Percentiles rank a stretch among this genome's conserved stretches.
Evolutionary conservation across 2,888 invertebrate genomes (phyloP).

Genomic region (Podotricha telesiphe): DNA sequence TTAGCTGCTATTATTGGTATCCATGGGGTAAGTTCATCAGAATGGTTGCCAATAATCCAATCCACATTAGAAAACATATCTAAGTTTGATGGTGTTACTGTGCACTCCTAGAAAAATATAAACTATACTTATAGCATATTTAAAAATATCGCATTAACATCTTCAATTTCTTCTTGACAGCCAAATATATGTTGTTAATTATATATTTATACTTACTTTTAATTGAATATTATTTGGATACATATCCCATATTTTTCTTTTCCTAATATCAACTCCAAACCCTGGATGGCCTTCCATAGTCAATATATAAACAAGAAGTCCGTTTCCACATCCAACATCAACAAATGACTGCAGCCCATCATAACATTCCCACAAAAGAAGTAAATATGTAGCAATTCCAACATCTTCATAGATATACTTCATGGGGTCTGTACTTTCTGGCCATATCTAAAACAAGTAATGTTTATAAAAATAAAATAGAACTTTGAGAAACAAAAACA

Average conservation of each 20-base stretch:
- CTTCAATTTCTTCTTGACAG: background rate
- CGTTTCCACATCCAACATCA: conserved; percentile 99
- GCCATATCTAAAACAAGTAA: conserved; percentile 87
- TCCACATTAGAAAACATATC: conserved; percentile 88
- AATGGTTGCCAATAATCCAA: conserved; percentile 99
- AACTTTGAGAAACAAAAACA: background rate
- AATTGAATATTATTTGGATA: conserved; percentile 87
- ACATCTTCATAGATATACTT: conserved; percentile 99
- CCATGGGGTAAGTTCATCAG: conserved; percentile 99
- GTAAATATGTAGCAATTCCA: conserved; percentile 94
- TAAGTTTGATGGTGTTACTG: conserved; percentile 87
- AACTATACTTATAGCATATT: no score
- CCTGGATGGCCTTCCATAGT: conserved; percentile 92
- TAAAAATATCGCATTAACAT: no score
- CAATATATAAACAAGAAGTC: conserved; percentile 94
- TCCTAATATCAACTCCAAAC: conserved; percentile 92
- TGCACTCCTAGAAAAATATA: conserved; percentile 80
- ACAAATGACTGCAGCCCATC: conserved; percentile 87
- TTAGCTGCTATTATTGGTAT: conserved; percentile 95
- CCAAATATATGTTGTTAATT: background rate
- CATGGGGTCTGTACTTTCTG: conserved; percentile 95
- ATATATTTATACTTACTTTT: conserved; percentile 74
- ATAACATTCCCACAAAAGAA: conserved; percentile 89
- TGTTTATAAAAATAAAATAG: background rate
- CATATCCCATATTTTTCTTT: conserved; percentile 94